phyloP scores from a whole-genome alignment of 2,797 vertebrate species.

The Notoglanidium macrostoma region DNA sequence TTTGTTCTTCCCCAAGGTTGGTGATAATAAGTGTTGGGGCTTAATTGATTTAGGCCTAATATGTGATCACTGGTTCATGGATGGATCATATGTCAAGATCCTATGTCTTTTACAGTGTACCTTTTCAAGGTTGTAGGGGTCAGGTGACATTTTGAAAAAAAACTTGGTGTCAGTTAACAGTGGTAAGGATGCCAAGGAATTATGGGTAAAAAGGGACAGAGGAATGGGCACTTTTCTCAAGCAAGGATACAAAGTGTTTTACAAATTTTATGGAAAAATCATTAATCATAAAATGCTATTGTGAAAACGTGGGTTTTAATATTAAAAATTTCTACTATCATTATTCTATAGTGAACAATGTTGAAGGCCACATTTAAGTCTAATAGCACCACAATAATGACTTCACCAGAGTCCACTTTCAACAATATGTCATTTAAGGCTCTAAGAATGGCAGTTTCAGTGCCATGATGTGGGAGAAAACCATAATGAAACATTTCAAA shows the following conservation, averaged over 20 bases:
- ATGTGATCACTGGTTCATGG: background rate
- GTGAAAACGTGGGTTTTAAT: no score
- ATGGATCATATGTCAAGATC: conserved; percentile 7
- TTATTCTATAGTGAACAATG: background rate
- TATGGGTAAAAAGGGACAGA: background rate
- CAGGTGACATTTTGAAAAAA: background rate
- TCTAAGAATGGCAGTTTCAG: background rate
- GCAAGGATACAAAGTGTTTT: no score
- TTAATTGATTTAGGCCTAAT: conserved; percentile 25
- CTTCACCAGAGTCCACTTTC: background rate
- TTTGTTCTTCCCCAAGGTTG: conserved; percentile 44
- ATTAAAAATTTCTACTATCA: background rate
- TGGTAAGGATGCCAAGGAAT: background rate
- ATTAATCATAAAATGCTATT: no score
- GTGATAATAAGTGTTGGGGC: conserved; percentile 29
- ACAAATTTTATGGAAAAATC: no score
- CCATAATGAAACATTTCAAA: background rate
- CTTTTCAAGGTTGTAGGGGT: conserved; percentile 7
- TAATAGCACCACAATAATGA: background rate
- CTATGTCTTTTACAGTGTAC: background rate
- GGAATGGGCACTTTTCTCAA: background rate
- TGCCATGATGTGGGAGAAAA: no score
- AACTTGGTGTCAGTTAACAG: background rate
- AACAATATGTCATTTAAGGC: background rate
- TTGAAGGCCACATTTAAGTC: no score